Base-by-base conservation (phyloP, 2,113 vertebrate genomes). In the Oryzias javanicus region DNA sequence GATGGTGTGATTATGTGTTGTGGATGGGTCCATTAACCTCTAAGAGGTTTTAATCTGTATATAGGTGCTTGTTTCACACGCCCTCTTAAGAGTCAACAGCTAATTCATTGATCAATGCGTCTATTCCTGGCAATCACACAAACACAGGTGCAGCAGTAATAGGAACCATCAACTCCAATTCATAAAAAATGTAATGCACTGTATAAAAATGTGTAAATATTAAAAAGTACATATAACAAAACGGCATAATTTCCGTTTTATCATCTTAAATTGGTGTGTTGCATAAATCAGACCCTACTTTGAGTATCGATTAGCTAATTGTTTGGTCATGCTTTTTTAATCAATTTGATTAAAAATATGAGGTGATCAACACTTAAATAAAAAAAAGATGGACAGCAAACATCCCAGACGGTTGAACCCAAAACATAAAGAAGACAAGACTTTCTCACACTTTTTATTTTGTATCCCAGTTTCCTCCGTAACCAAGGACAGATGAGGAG, bases 401-500 rank as follows among this genome's bases (percentile, higher is more conserved):
- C 7, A 35, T 35, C 35, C 10, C 35, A 8, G 10, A 35, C 29
- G 7, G 2, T 35, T 35, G 7, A 35, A 35, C 6, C 29, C 29
- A 35, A 35, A 35, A 35, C 60, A 25, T 63, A 65, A 16, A 64
- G 49, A 72, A 71, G n/a, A n/a, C n/a, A 53, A 72, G 22, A 64
- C 49, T 47, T 53, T 56, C 45, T 63, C 52, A 51, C 59, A 74
- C 56, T 68, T 84, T 72, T 49, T 72, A 51, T 80, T 82, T 82
- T 77, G 79, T 72, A 78, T 55, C 58, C 67, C 27, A 49, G 70
- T 55, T 56, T 60, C 46, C 46, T 73, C 62, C 69, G 63, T 53
- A 86, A 84, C 81, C 79, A 80, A 83, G 85, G 78, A 84, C 74
- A 83, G 80, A 82, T 74, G 78, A 84, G 79, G 79, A 83, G 76